Evolutionary conservation across 2,888 invertebrate species (phyloP), one percentile per base, ranked within the genome.

Genomic region (Ormyrus nitidulus): DNA sequence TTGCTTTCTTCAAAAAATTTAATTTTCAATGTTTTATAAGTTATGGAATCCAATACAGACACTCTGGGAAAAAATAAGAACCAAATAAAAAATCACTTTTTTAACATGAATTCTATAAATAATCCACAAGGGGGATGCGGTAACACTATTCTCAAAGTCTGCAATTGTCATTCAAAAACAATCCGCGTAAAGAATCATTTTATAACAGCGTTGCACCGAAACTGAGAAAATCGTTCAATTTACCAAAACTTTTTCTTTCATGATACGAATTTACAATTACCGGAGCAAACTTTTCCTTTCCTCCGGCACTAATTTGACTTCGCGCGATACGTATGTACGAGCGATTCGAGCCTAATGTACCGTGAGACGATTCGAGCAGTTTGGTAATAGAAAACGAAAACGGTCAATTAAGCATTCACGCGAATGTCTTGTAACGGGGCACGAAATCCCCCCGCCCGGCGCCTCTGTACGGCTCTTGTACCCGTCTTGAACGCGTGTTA

Each of bases 321-420:
- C 6, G n/a, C 13, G 11, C 10, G 34, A 34, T 34, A 34, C 34
- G 34, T 34, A 62, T 9, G 46, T 56, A 10, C n/a, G 8, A 49
- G 34, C n/a, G 11, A 13, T 9, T 62, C 6, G 19, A 34, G 61
- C 8, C 19, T 70, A 54, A 62, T 56, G 56, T 54, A 9, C 59
- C 54, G 54, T 62, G 34, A 9, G 69, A 62, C 46, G 8, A 54
- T 51, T n/a, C 34, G n/a, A 51, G 69, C 5, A 64, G 53, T 76
- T 76, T 62, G 49, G 46, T 68, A 68, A 77, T 77, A 70, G 77
- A 56, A 70, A 62, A 69, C 62, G 53, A 54, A 58, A n/a, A 19
- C 59, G 54, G 69, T n/a, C 46, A 77, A 70, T 62, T 77, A 70
- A 34, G 48, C 69, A 77, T 77, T 77, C 71, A 49, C 59, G 53